Percentiles rank a stretch among this genome's conserved stretches.
Conservation (phyloP, 2,888 invertebrate genomes). For the Philopedon plagiatum region DNA sequence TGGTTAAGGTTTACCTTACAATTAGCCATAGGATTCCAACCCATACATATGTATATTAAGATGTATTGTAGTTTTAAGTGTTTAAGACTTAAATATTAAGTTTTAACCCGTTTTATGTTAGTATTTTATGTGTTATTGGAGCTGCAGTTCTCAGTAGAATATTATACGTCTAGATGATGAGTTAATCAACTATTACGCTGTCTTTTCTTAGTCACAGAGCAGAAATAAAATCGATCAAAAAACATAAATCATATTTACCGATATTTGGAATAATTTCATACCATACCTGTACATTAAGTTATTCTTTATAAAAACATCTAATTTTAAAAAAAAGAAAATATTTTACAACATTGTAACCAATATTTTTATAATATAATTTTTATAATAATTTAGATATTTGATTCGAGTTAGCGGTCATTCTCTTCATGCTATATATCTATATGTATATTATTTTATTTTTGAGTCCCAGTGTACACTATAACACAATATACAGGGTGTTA, state of each 20-base stretch:
- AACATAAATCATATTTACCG: neutral
- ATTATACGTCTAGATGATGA: too few relatives aligned
- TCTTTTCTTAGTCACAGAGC: too few relatives aligned
- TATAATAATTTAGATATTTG: neutral
- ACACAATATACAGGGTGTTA: too few relatives aligned
- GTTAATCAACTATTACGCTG: too few relatives aligned
- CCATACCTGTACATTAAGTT: conserved; percentile 14
- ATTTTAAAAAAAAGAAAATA: conserved; percentile 14
- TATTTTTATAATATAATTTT: conserved; percentile 1
- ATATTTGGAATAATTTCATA: neutral
- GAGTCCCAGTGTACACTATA: conserved; percentile 1
- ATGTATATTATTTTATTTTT: neutral
- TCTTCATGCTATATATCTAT: neutral
- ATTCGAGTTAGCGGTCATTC: neutral
- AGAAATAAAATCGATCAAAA: neutral
- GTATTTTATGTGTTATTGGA: too few relatives aligned
- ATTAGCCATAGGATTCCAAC: too few relatives aligned
- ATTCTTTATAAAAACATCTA: conserved; percentile 19
- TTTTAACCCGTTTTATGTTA: too few relatives aligned
- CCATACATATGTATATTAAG: too few relatives aligned
- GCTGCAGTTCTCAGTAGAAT: too few relatives aligned
- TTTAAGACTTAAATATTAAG: too few relatives aligned
- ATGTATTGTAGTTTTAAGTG: too few relatives aligned
- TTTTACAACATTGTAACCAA: conserved; percentile 2
- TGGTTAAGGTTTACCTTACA: too few relatives aligned